Base-by-base conservation (phyloP, 2,113 vertebrate genomes). In the Engraulis encrasicolus region DNA sequence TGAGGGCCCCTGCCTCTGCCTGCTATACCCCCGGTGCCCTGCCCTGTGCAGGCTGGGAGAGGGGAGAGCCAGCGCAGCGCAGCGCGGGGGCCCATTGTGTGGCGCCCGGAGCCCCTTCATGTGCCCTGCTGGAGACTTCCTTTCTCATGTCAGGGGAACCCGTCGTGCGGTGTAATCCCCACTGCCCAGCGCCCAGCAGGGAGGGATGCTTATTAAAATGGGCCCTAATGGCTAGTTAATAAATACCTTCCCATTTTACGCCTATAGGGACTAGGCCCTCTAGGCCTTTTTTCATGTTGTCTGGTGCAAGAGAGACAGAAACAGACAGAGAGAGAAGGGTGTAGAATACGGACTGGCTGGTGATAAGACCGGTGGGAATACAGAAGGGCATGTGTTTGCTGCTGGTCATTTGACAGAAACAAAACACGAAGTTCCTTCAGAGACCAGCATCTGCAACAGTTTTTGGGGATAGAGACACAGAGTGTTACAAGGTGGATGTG, bases 111-210 rank as follows among this genome's bases (percentile, higher is more conserved):
- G 90, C 93, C 95, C n/a, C 94, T 95, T 94, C 94, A 95, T 92
- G 94, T 91, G 91, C 95, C 90, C 94, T 88, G 94, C 93, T 87
- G 95, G 95, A 86, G 92, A 96, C 94, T 95, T 95, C 95, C 95
- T 95, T 95, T 95, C 94, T 95, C 92, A 94, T 96, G 95, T 96
- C 94, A 95, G 93, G 92, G 92, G 95, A 95, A 95, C 95, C 94
- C 91, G n/a, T n/a, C n/a, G 93, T 95, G 93, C 92, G 92, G 93
- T 93, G 93, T 96, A 96, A 95, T 96, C 95, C n/a, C n/a, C 95
- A 88, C 66, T 90, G 93, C 92, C 93, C 95, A 87, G 92, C 78
- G 92, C 92, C 93, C 90, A 92, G 93, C 95, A 94, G 93, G 94
- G 93, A 93, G 95, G 93, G 91, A 94, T 93, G 93, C 92, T 91